Base-by-base conservation (phyloP, 2,888 invertebrate species). In the Therioaphis trifolii region DNA sequence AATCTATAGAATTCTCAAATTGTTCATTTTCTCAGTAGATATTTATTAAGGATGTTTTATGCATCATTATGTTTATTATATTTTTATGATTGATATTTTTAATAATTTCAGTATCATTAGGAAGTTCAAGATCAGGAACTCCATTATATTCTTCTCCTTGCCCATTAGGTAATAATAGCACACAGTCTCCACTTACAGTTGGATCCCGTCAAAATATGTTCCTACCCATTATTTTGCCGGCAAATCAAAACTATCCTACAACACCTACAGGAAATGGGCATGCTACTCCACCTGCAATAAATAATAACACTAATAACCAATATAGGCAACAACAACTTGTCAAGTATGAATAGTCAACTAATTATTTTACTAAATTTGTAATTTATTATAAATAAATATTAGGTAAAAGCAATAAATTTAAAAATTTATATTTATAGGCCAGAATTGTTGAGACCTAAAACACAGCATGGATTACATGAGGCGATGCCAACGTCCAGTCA, bases 91-190 rank as follows among this genome's bases (percentile, higher is more conserved):
- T 24, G 12, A 27, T 49, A 35, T 84, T 61, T 85, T 80, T 85
- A 86, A n/a, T 21, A 21, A 2, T 86, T 89, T 4, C 89, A 94
- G 97, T 97, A 87, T 97, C 97, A 18, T 90, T 98, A 87, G 96
- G 97, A 87, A 96, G 96, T 89, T 97, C 97, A 21, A 92, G 97
- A 85, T 96, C 97, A 61, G 96, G 95, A 78, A 96, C 97, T 75
- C 97, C 97, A 72, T 95, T 96, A 55, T 96, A 95, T 88, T 93
- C 93, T 75, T 93, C 93, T 84, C 93, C 92, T 84, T 92, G 92
- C 85, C 92, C 92, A 87, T 91, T 92, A 52, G 92, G 93, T 29
- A 85, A 84, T 58, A 90, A 92, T 86, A 92, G 92, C 87, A 91
- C 91, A 89, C 92, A 93, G 88, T 92, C 93, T 85, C 92, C 88